These are phyloP conservation scores for Idaea dimidiata DNA, from an alignment of 2,888 invertebrate genomes.

Conservation along the genomic window DNA sequence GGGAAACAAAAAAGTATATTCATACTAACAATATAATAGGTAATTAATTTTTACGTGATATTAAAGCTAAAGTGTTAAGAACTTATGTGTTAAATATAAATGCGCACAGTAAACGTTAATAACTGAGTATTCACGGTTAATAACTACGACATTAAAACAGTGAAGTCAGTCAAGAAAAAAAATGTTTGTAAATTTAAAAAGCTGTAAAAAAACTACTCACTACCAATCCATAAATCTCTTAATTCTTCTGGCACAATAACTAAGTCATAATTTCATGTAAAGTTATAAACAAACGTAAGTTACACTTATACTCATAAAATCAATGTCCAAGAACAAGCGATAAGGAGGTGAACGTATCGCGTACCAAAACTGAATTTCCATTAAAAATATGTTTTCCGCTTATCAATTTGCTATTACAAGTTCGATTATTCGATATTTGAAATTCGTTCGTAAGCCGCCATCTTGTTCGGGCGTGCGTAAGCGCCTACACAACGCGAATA, in stretches of 20 bases:
- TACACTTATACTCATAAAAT: constrained; percentile 48
- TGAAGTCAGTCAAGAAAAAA: constrained; percentile 18
- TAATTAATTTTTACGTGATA: too few relatives aligned
- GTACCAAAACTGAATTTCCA: constrained; percentile 44
- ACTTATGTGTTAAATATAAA: not conserved
- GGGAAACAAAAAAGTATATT: too few relatives aligned
- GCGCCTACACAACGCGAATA: constrained; percentile 77
- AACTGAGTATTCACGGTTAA: not conserved
- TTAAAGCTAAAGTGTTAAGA: not conserved
- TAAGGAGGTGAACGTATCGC: constrained; percentile 37
- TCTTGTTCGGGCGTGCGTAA: constrained; percentile 72
- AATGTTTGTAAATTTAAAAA: constrained; percentile 27
- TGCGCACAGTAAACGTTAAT: not conserved
- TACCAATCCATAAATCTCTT: constrained; percentile 59
- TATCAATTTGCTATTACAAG: constrained; percentile 46
- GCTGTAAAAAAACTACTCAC: constrained; percentile 58
- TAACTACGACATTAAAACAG: not conserved
- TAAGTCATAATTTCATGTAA: constrained; percentile 59
- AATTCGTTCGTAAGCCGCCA: constrained; percentile 60
- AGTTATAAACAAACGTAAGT: constrained; percentile 57
- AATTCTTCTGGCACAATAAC: constrained; percentile 59
- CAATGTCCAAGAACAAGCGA: constrained; percentile 52
- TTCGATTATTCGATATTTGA: constrained; percentile 46
- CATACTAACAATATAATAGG: too few relatives aligned
- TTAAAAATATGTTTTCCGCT: constrained; percentile 46